Base-by-base conservation (phyloP, 1,140 invertebrate genomes). In the Bombus confusus region DNA sequence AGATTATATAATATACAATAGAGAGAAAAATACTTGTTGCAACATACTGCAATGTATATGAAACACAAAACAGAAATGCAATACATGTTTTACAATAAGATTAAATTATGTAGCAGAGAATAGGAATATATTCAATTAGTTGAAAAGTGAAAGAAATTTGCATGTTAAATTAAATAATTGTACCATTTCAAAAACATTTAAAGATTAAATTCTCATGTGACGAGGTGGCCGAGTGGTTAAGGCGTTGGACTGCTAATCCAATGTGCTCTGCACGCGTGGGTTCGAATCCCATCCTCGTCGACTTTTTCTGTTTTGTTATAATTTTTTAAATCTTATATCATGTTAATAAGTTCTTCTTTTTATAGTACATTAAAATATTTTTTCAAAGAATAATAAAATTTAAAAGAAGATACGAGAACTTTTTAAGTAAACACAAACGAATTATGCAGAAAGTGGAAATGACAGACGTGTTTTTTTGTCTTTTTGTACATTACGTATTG, bases 161-260 rank as follows among this genome's bases (percentile, higher is more conserved):
- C 5, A n/a, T 64, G 3, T 25, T 62, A 80, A 83, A 77, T 62
- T 73, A 34, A 66, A 71, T 68, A 57, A 37, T 69, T 80, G 62
- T 0, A 0, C 0, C 0, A n/a, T 47, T 85, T 78, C 28, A 88
- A 2, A 5, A 15, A 80, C 41, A 81, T 86, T 91, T 90, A 74
- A 69, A 64, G 22, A 6, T 5, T 18, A 39, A 28, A 5, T 3
- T 37, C 10, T 72, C 89, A 90, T 86, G 88, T 88, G 97, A 97
- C 97, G 97, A 97, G 97, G 97, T 97, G 97, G 97, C 97, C 97
- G 97, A 97, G 97, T 97, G 97, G 97, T 97, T 97, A 97, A 97
- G 97, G 97, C 97, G 97, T 97, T 97, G 97, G 97, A 97, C 97
- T 97, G 97, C 97, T 97, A 97, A 96, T 96, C 96, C 96, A 96